Conservation (phyloP, 2,113 vertebrate species). For the Gopherus evgoodei region DNA sequence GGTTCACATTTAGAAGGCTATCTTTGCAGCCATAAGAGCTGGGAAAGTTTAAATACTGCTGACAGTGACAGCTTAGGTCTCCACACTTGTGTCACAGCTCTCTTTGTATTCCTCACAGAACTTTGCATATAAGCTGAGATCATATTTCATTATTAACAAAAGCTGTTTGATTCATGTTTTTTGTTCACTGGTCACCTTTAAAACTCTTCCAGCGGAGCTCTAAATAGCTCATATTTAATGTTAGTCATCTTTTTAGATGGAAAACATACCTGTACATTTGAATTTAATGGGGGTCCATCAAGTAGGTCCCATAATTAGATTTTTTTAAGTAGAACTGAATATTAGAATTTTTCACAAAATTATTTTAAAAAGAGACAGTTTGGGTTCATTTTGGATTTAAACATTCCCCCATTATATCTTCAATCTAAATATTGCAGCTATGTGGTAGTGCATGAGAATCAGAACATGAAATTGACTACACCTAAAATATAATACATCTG, state of each 20-base stretch:
- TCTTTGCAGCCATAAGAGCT: background rate
- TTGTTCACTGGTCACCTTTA: background rate
- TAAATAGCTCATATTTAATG: background rate
- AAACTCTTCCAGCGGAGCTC: background rate
- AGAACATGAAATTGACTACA: background rate
- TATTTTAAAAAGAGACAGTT: background rate
- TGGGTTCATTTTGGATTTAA: background rate
- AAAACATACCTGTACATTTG: background rate
- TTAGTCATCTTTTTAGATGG: background rate
- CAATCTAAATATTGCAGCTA: background rate
- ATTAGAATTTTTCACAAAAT: background rate
- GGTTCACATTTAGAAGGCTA: background rate
- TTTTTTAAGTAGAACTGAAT: background rate
- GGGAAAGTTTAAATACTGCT: background rate
- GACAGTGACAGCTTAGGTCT: background rate
- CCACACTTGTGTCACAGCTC: background rate
- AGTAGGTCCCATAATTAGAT: rapidly evolving
- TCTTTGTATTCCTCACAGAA: background rate
- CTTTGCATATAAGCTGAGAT: conserved; percentile 3
- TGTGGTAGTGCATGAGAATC: background rate
- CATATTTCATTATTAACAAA: background rate
- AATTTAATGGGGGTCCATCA: background rate
- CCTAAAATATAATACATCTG: background rate
- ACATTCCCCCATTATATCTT: background rate
- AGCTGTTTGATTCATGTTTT: background rate